phyloP scores from a whole-genome alignment of 1,140 invertebrate genomes.

The Orius laevigatus region DNA sequence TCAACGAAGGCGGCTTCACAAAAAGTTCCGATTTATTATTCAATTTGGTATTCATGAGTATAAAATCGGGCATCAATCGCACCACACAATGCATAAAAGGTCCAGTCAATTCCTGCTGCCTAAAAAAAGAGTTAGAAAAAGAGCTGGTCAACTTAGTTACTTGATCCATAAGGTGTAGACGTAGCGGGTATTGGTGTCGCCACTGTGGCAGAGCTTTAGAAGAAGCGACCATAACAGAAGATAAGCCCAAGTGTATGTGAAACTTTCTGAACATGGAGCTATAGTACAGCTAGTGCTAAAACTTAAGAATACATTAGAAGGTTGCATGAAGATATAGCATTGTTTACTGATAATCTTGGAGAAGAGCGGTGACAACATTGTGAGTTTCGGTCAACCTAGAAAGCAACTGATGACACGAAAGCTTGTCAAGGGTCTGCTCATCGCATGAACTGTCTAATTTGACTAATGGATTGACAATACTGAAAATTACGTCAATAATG shows the following conservation, averaged over 20 bases:
- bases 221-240: constrained; percentile 56
- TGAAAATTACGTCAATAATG: constrained; percentile 6
- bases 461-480: constrained; percentile 15
- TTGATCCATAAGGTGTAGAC: constrained; percentile 51
- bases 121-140: constrained; percentile 1
- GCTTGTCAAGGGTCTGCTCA: constrained; percentile 13
- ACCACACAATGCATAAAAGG: too few species aligned
- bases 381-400: constrained; percentile 31
- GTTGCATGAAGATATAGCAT: background rate
- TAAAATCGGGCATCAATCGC: background rate
- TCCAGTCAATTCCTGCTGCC: too few species aligned
- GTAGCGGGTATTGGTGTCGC: constrained; percentile 46
- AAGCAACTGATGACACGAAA: constrained; percentile 30
- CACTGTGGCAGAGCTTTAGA: constrained; percentile 46
- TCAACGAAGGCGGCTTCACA: background rate
- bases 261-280: constrained; percentile 41
- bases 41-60: background rate
- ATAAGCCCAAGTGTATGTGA: constrained; percentile 44
- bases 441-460: constrained; percentile 14
- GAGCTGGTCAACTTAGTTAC: too few species aligned
- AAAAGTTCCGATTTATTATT: constrained; percentile 2
- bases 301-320: constrained; percentile 24
- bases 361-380: constrained; percentile 33
- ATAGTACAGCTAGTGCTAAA: constrained; percentile 42
- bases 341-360: constrained; percentile 36